Percentiles rank a stretch among this genome's conserved stretches.
Evolutionary conservation across 2,888 invertebrate species (phyloP).

Genomic region (Dryadula phaetusa): DNA sequence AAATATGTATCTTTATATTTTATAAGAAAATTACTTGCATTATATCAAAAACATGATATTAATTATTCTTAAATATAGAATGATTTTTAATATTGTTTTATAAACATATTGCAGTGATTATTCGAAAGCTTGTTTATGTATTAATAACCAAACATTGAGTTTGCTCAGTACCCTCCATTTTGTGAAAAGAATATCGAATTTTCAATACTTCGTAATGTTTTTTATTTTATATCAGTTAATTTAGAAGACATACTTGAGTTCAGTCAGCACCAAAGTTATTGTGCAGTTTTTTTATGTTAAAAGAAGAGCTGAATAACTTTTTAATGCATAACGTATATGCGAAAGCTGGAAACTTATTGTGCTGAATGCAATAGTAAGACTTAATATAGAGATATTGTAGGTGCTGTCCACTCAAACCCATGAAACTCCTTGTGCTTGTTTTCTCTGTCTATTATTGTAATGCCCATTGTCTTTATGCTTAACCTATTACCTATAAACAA

Average conservation of each 20-base stretch:
- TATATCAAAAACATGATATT: background rate
- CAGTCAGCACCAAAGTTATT: background rate
- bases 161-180: constrained; percentile 18
- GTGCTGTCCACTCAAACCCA: too few relatives aligned
- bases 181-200: constrained; percentile 1
- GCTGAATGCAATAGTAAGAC: too few relatives aligned
- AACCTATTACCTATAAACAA: too few relatives aligned
- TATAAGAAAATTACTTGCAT: background rate
- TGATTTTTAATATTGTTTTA: background rate
- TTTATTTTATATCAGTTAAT: background rate
- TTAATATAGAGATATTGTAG: too few relatives aligned
- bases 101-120: background rate
- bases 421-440: too few relatives aligned
- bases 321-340: background rate
- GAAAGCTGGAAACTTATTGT: background rate
- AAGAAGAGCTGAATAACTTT: background rate
- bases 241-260: background rate
- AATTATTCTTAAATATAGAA: background rate
- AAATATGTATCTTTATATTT: background rate
- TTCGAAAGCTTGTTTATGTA: background rate
- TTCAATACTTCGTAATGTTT: background rate
- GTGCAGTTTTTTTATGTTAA: background rate
- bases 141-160: background rate
- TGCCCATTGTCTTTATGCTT: too few relatives aligned
- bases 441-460: too few relatives aligned